A percentile compares a stretch with the other conserved stretches of the same genome.
Conservation (phyloP, 2,888 invertebrate species). For the Brachypalpus laphriformis region DNA sequence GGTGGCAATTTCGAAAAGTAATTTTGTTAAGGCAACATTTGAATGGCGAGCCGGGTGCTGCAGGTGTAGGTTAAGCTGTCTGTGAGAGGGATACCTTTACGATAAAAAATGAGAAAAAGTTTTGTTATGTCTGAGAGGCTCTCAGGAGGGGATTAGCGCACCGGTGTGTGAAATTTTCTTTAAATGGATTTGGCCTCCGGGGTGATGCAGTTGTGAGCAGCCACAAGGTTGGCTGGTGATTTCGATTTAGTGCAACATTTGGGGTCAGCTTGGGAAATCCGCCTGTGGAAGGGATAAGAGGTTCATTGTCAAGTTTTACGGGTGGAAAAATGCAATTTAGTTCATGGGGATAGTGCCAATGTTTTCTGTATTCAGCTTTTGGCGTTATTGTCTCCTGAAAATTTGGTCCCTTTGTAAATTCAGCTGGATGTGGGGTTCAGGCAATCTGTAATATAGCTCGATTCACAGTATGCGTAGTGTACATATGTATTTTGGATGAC, state of each 20-base stretch:
- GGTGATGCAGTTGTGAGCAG: slow-evolving; percentile 36
- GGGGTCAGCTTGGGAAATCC: background rate
- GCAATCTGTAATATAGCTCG: background rate
- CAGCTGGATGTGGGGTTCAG: background rate
- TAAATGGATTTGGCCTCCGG: slow-evolving; percentile 49
- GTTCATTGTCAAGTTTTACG: slow-evolving; percentile 60
- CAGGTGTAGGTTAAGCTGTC: slow-evolving; percentile 11
- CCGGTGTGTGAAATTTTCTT: slow-evolving; percentile 43
- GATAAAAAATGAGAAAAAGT: slow-evolving; percentile 37
- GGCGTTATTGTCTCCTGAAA: background rate
- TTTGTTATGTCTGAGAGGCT: slow-evolving; percentile 51
- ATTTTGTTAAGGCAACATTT: slow-evolving; percentile 53
- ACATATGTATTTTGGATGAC: too few species aligned
- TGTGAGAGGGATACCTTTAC: slow-evolving; percentile 3
- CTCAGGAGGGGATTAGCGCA: slow-evolving; percentile 32
- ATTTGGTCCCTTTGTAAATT: background rate
- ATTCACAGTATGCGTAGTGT: too few species aligned
- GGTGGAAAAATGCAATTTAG: slow-evolving; percentile 12
- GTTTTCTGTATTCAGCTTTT: background rate
- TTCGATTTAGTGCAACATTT: slow-evolving; percentile 32
- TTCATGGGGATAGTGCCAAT: slow-evolving; percentile 55
- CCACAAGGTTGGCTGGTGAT: slow-evolving; percentile 51
- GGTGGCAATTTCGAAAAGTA: slow-evolving; percentile 62
- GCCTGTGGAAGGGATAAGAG: background rate
- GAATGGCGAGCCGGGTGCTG: slow-evolving; percentile 26